phyloP scores from a whole-genome alignment of 2,888 invertebrate genomes.

The Pyrocoelia pectoralis region DNA sequence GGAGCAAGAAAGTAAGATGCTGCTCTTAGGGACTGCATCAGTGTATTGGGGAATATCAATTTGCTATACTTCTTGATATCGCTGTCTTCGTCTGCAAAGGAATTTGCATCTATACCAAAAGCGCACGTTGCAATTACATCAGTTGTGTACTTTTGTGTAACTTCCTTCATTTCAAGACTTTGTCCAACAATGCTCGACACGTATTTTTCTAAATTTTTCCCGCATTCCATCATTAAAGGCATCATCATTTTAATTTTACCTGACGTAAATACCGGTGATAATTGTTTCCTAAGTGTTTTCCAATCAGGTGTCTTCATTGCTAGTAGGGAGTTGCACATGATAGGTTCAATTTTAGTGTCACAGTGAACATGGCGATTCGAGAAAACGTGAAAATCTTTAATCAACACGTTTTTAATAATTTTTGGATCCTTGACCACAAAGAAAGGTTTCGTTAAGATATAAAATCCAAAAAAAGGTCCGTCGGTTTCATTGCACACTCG shows the following conservation, averaged over 20 bases:
- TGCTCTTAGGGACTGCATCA: slow-evolving; percentile 45
- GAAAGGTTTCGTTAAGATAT: slow-evolving; percentile 61
- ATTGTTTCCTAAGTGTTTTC: slow-evolving; percentile 62
- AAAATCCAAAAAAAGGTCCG: slow-evolving; percentile 60
- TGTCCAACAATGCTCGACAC: slow-evolving; percentile 23
- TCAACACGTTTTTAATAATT: slow-evolving; percentile 59
- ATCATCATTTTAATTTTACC: slow-evolving; percentile 66
- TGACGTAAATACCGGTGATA: slow-evolving; percentile 65
- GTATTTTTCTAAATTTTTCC: slow-evolving; percentile 46
- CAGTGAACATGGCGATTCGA: slow-evolving; percentile 59
- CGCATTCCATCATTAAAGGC: slow-evolving; percentile 58
- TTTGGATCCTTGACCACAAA: slow-evolving; percentile 60
- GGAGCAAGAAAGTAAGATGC: slow-evolving; percentile 46
- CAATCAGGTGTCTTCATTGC: slow-evolving; percentile 62
- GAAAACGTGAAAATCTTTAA: slow-evolving; percentile 62
- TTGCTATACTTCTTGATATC: slow-evolving; percentile 54
- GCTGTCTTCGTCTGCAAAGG: slow-evolving; percentile 52
- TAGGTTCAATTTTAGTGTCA: slow-evolving; percentile 56
- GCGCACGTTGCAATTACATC: slow-evolving; percentile 58
- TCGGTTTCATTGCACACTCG: slow-evolving; percentile 47
- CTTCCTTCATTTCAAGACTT: slow-evolving; percentile 42
- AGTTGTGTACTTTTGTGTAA: slow-evolving; percentile 53
- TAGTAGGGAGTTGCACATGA: slow-evolving; percentile 58
- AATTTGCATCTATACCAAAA: slow-evolving; percentile 56
- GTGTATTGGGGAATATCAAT: slow-evolving; percentile 47